Evolutionary conservation across 2,888 invertebrate species (phyloP).

Genomic region (Phengaris arion): DNA sequence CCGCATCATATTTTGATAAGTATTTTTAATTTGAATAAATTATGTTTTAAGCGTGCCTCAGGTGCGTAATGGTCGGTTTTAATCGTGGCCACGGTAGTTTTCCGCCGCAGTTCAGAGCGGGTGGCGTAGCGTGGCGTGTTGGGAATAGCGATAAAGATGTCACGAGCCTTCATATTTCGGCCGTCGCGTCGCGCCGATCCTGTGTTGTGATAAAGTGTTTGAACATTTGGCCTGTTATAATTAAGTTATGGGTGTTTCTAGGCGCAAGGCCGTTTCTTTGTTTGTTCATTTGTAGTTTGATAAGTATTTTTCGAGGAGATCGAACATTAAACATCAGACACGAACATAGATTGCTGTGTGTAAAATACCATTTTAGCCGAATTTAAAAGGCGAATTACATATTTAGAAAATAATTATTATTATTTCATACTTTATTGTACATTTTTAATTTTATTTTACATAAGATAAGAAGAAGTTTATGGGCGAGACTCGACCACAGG

Average conservation of each 20-base stretch:
- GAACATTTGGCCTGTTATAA: conserved; percentile 34
- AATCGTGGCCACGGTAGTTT: conserved; percentile 63
- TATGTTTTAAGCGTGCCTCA: conserved; percentile 76
- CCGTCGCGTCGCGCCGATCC: conserved; percentile 46
- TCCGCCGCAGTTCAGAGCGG: conserved; percentile 49
- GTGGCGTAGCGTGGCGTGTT: conserved; percentile 37
- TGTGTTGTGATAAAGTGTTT: conserved; percentile 48
- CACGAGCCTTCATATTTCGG: conserved; percentile 60
- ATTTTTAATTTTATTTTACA: too few species aligned
- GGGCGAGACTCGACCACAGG: too few species aligned
- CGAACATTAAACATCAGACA: not conserved
- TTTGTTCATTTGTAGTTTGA: not conserved
- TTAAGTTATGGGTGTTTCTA: conserved; percentile 1
- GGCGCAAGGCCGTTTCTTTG: conserved; percentile 19
- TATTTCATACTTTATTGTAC: too few species aligned
- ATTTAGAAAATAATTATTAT: too few species aligned
- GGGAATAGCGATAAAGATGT: conserved; percentile 66
- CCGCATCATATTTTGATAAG: conserved; percentile 79
- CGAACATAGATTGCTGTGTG: not conserved
- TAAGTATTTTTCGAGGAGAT: not conserved
- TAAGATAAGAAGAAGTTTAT: too few species aligned
- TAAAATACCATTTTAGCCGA: too few species aligned
- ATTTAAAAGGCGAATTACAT: too few species aligned
- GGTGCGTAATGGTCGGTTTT: conserved; percentile 63
- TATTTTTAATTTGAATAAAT: conserved; percentile 81